Evolutionary conservation across 2,888 invertebrate species (phyloP).

Genomic region (Zygogramma bicolorata): DNA sequence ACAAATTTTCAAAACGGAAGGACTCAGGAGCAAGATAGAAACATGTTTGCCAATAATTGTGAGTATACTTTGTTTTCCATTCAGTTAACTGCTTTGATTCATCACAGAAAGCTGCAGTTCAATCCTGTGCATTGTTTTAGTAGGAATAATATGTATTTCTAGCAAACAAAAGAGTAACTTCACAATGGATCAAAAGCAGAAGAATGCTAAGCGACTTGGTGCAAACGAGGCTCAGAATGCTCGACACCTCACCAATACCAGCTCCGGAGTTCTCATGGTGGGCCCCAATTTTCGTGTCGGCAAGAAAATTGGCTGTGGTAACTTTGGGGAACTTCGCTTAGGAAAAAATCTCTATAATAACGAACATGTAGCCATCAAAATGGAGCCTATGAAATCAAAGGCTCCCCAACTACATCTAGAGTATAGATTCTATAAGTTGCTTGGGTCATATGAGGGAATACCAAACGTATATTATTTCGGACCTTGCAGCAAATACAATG

Average conservation of each 20-base stretch:
- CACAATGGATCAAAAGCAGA: conserved; percentile 37
- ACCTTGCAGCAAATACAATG: conserved; percentile 99
- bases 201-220: conserved; percentile 40
- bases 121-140: conserved; percentile 35
- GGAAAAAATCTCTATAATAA: conserved; percentile 99
- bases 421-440: conserved; percentile 99
- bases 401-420: conserved; percentile 99
- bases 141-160: conserved; percentile 38
- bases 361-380: conserved; percentile 99
- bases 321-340: conserved; percentile 98
- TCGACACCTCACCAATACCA: conserved; percentile 82
- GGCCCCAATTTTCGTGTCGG: conserved; percentile 99
- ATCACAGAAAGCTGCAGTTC: conserved; percentile 24
- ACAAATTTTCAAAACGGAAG: conserved; percentile 64
- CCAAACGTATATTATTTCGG: conserved; percentile 99
- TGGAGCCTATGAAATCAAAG: conserved; percentile 99
- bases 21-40: conserved; percentile 64
- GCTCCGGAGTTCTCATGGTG: conserved; percentile 95
- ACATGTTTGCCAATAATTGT: conserved; percentile 66
- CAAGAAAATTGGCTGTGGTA: conserved; percentile 99
- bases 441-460: conserved; percentile 97
- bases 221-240: conserved; percentile 82
- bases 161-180: conserved; percentile 34
- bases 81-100: conserved; percentile 30
- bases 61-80: conserved; percentile 51